Base-by-base conservation (phyloP, 30 jellyfish, hydroid and myxozoan genomes). In the Turritopsis dohrnii region DNA sequence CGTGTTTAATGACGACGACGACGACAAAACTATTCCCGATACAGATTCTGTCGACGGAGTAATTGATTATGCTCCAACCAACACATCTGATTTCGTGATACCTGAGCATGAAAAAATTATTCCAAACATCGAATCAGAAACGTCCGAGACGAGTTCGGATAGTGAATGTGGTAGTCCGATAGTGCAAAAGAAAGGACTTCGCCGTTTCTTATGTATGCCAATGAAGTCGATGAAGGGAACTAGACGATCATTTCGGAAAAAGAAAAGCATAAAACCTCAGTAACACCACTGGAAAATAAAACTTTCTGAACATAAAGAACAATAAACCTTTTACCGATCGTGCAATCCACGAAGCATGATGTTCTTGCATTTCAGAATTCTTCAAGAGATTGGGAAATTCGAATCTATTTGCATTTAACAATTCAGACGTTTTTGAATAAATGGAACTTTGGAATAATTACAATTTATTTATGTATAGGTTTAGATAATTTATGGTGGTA, bases 141-240 rank as follows among this genome's bases (percentile, higher is more conserved):
- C 30, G 22, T 69, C 77, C 0, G 77, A 69, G 8, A n/a, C 19
- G 30, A 26, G 89, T 30, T 23, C 71, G 25, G 89, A 66, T 65
- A n/a, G 65, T 65, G 89, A 28, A 18, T 71, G 25, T 65, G 89
- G 76, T 22, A 66, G 85, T 69, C 83, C 89, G 28, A n/a, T 54
- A 29, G 87, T 23, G 41, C 84, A 82, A 30, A 82, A 66, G 65
- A 82, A 82, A 72, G 83, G 89, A 3, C 21, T 82, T 0, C 89
- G 89, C 26, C 71, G 89, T 16, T 82, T 82, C 65, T 82, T 82
- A 18, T 82, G 89, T 71, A 66, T 82, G 83, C 85, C 89, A 0
- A 26, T 41, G 54, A 82, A 82, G 25, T 82, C 89, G 1, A 69
- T 69, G 77, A 69, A 9, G 19, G 77, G 77, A 69, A 7, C 86